Evolutionary conservation across 2,113 vertebrate species (phyloP), one percentile per base, ranked within the genome.

Genomic region (Choloepus hoffmanni): DNA sequence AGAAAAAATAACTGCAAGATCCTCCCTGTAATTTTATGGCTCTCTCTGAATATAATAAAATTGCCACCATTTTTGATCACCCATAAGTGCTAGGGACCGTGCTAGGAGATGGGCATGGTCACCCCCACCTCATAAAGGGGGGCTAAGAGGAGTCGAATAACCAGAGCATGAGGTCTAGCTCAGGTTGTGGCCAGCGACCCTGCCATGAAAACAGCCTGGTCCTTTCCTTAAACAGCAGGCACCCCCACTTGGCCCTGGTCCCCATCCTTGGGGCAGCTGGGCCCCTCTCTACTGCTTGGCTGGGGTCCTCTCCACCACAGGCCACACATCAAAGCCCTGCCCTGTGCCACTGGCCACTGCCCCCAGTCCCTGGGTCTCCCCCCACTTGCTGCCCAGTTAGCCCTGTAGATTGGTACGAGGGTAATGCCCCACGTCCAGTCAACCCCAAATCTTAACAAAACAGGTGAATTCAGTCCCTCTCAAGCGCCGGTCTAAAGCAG

Each of bases 1-100:
- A 86, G 50, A 90, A 85, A 45, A 94, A 83, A 23, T 13, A 86
- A 89, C 48, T 92, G 19, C 50, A 94, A 89, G 72, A 72, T 33
- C 63, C 76, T 50, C n/a, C 36, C 55, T 82, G 11, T 72, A 53
- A 60, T 67, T 77, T n/a, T 45, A 70, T 21, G 24, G 60, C 60
- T 79, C 68, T 30, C 91, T 92, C 28, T 89, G 45, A 89, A 65
- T 43, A 70, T 79, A 84, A 50, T 40, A 15, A 92, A 76, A 72
- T 76, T 48, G 14, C 72, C 87, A 79, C 18, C 14, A 48, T 9
- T 92, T 85, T 19, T 60, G 24, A n/a, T 85, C 36, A 67, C 65
- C 50, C 74, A 1, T 68, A 87, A 79, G 58, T 26, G 18, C 36
- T 74, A 45, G 4, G 1, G 50, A 16, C 45, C 15, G 5, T 43